Evolutionary conservation across 37 sponge, comb jelly and placozoan genomes (phyloP), one percentile per base, ranked within the genome.

Genomic region (Eunapius fragilis): DNA sequence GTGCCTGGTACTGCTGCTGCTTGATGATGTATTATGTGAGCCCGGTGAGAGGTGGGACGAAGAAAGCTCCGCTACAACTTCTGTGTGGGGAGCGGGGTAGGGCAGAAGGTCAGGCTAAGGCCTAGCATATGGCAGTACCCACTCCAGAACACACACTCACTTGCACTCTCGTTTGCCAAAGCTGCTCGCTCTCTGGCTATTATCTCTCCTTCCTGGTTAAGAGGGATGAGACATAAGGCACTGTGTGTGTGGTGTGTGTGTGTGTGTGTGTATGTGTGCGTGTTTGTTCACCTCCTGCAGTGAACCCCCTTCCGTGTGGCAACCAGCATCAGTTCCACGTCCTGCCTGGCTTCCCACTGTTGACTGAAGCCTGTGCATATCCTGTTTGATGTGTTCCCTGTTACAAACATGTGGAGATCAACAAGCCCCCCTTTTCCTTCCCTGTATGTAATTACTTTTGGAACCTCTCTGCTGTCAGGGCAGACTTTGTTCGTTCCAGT

Each of bases 161-260:
- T 71, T 68, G 85, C 91, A 85, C 91, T 90, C 37, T 90, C 67
- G 77, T 6, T 77, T 22, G 77, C 78, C 37, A 90, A n/a, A 36
- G 79, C 86, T 24, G 76, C 81, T 70, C 70, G 76, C 83, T 90
- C 91, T 31, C 76, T 81, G 25, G 82, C 25, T 25, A 90, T 76
- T 30, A 79, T 35, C 69, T 85, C 86, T 10, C 69, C 91, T 33
- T 28, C 86, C 71, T 70, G 38, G 74, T 74, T 70, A 68, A 69
- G 73, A 41, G 41, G 6, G 6, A 6, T 41, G 85, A 69, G 45
- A 27, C 13, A 38, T 30, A 4, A 67, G 25, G 27, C 14, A 58
- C 6, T 69, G 75, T 2, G 23, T 13, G 30, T 31, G 28, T n/a
- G 45, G 3, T 75, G 27, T 50, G 31, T 76, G 68, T 22, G 27